Base-by-base conservation (phyloP, 30 jellyfish, hydroid and myxozoan species). In the Pelagia noctiluca region DNA sequence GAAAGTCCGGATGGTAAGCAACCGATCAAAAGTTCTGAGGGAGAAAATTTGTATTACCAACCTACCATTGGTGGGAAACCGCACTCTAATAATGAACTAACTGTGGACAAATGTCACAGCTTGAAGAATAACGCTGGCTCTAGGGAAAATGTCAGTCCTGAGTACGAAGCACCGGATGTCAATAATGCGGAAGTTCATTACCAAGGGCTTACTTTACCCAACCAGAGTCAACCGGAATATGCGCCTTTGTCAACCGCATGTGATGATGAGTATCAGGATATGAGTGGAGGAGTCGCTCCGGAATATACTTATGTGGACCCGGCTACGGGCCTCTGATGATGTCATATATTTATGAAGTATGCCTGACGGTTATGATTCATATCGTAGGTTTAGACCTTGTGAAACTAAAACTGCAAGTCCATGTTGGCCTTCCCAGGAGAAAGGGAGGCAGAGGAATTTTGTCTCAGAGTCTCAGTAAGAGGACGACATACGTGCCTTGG, bases 111-210 rank as follows among this genome's bases (percentile, higher is more conserved):
- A 52, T 52, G 21, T 19, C 68, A 10, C 28, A 52, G 68, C 26
- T 30, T 52, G 7, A 52, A 52, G 26, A 52, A 52, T 30, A 52
- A 52, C 68, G 68, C 68, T 52, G 68, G 68, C 2, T 52, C 68
- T 3, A 8, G 68, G 4, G 68, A 52, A 19, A 52, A 52, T 19
- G 68, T 52, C 68, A 5, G 68, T 19, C 21, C 68, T 19, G 68
- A 52, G 21, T 52, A 52, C 26, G 30, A 52, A 30, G 7, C 21
- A 52, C 68, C 68, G 12, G 68, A 52, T 19, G 26, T 52, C 68
- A 30, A 30, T 10, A 52, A 52, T 19, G 21, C 12, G 28, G 68
- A 52, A 52, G 16, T 30, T 3, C 68, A 52, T 52, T 52, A 52
- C 68, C 68, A 52, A 52, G 68, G 68, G 21, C 68, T 52, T 8